phyloP scores from a whole-genome alignment of 2,797 vertebrate species.

The Sorex maritimensis region DNA sequence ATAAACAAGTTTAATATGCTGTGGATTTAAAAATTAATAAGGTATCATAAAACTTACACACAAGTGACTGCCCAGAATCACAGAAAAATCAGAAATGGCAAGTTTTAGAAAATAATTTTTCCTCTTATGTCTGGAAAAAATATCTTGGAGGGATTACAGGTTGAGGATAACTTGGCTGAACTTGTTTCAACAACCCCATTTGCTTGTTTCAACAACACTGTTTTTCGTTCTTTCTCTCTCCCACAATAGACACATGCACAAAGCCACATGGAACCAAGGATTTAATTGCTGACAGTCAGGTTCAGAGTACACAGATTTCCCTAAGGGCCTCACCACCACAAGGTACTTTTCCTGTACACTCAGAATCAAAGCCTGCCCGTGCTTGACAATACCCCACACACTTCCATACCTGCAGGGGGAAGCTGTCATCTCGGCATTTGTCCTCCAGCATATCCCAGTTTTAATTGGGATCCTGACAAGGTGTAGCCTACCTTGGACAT shows the following conservation, averaged over 20 bases:
- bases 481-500: too few relatives aligned
- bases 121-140: conserved; percentile 59
- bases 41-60: conserved; percentile 53
- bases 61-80: conserved; percentile 63
- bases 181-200: conserved; percentile 34
- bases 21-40: conserved; percentile 58
- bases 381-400: not conserved
- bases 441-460: not conserved
- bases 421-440: too few relatives aligned
- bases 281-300: not conserved
- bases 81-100: conserved; percentile 78
- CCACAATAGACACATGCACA: not conserved
- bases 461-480: not conserved
- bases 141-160: conserved; percentile 44
- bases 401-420: not conserved
- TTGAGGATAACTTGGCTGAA: conserved; percentile 54
- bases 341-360: not conserved
- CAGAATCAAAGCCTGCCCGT: not conserved
- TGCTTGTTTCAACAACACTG: conserved; percentile 27
- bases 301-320: not conserved
- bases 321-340: not conserved
- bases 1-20: conserved; percentile 55
- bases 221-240: conserved; percentile 16
- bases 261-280: not conserved
- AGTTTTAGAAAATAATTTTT: conserved; percentile 76